Conservation (phyloP, 1,140 invertebrate species). For the Apis florea region DNA sequence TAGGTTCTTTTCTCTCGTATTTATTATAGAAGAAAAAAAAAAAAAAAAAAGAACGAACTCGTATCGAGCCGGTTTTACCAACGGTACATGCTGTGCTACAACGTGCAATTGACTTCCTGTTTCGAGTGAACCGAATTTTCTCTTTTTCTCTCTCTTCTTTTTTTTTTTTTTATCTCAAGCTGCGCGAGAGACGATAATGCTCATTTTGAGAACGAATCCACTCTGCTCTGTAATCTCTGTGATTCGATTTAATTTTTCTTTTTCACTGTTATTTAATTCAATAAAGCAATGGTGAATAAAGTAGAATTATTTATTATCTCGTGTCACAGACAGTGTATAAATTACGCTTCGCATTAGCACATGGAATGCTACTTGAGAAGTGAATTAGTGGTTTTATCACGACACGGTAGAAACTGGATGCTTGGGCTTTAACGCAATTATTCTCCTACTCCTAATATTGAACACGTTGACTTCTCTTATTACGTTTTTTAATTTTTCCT, state of each 20-base stretch:
- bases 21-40: too few species aligned
- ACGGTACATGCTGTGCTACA: constrained; percentile 45
- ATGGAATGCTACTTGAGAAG: constrained; percentile 5
- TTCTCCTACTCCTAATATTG: too few species aligned
- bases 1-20: constrained; percentile 12
- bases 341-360: constrained; percentile 21
- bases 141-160: not conserved
- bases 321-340: not conserved
- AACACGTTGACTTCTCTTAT: too few species aligned
- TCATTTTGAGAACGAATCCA: not conserved
- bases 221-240: not conserved
- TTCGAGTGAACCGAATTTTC: constrained; percentile 7
- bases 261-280: not conserved
- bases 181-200: constrained; percentile 3
- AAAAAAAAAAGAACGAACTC: not conserved
- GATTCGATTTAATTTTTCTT: constrained; percentile 9
- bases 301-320: constrained; percentile 16
- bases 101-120: constrained; percentile 19
- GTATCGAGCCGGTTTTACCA: constrained; percentile 43
- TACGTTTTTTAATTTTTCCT: too few species aligned
- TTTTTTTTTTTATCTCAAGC: not conserved
- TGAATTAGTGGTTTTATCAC: not conserved
- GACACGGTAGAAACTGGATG: not conserved
- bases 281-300: constrained; percentile 6
- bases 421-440: too few species aligned